Conservation (phyloP, 2,797 vertebrate genomes). For the Melanotaenia pygmaea region DNA sequence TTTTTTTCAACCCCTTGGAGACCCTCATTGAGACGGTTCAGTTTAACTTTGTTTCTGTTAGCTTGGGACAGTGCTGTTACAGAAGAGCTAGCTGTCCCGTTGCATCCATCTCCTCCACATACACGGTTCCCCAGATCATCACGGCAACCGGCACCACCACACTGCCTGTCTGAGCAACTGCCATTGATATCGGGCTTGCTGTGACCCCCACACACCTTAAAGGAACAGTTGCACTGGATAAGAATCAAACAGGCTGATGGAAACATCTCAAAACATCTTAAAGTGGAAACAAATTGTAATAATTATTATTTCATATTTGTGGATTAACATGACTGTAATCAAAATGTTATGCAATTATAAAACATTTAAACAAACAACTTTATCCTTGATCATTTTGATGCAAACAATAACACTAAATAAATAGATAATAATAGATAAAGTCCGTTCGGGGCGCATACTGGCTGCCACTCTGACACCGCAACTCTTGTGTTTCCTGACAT, state of each 20-base stretch:
- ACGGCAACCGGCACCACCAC: constrained; percentile 85
- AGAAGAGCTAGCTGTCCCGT: constrained; percentile 81
- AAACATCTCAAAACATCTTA: background rate
- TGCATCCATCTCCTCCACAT: constrained; percentile 84
- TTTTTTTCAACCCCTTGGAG: constrained; percentile 80
- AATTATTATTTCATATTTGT: background rate
- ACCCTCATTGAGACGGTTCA: constrained; percentile 76
- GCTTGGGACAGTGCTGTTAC: constrained; percentile 69
- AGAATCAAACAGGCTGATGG: background rate
- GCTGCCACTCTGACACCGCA: too few relatives aligned
- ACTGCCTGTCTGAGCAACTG: constrained; percentile 76
- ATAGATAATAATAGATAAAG: too few relatives aligned
- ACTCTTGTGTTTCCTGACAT: too few relatives aligned
- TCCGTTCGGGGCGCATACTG: too few relatives aligned
- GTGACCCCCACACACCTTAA: constrained; percentile 80
- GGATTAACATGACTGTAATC: too few relatives aligned
- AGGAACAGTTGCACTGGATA: background rate
- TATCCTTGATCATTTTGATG: too few relatives aligned
- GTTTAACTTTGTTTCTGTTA: constrained; percentile 62
- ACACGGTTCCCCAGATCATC: constrained; percentile 65
- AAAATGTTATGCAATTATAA: too few relatives aligned
- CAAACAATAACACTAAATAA: too few relatives aligned
- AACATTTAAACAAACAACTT: too few relatives aligned
- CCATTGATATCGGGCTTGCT: constrained; percentile 57
- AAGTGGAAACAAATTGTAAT: background rate